Evolutionary conservation across 2,797 vertebrate species (phyloP), one percentile per base, ranked within the genome.

Genomic region (Pampus argenteus): DNA sequence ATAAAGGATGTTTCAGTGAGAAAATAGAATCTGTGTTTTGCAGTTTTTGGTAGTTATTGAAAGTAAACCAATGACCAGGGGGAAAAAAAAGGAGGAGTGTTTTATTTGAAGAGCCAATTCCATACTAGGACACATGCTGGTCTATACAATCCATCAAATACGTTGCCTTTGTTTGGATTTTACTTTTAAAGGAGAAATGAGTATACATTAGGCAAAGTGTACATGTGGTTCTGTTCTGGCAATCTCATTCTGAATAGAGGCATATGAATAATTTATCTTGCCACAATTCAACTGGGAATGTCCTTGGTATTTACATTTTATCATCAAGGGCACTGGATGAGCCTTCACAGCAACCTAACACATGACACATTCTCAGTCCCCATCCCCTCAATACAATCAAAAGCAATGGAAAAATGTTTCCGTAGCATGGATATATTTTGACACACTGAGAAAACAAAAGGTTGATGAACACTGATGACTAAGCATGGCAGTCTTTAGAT

Each of bases 301-400:
- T 92, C 94, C 93, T 94, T 95, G 93, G 89, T 93, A 94, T 95
- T 94, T 94, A 94, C 92, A 94, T 95, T 94, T 94, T 92, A 92
- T 93, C 93, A 91, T 93, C 93, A 94, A 95, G 93, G 92, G 86
- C 91, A 78, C 78, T 87, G 86, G 86, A 85, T 88, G 87, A 88
- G 77, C 78, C 81, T 81, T 84, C 86, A 66, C 75, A 78, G 84
- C 81, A 87, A 86, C 91, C 85, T 79, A 86, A 82, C 86, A 85
- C 88, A 85, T 89, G 92, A 92, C 88, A 88, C 78, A 74, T 86
- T 66, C 83, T 73, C 70, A 57, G 73, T 74, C 83, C 64, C 66
- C 20, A 44, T 75, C 66, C 78, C 66, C 63, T 42, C 15, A 65
- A 66, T 76, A 66, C 70, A 60, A 69, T 83, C 72, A 75, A 62